phyloP scores from a whole-genome alignment of 2,797 vertebrate species.

The Falco concolor region DNA sequence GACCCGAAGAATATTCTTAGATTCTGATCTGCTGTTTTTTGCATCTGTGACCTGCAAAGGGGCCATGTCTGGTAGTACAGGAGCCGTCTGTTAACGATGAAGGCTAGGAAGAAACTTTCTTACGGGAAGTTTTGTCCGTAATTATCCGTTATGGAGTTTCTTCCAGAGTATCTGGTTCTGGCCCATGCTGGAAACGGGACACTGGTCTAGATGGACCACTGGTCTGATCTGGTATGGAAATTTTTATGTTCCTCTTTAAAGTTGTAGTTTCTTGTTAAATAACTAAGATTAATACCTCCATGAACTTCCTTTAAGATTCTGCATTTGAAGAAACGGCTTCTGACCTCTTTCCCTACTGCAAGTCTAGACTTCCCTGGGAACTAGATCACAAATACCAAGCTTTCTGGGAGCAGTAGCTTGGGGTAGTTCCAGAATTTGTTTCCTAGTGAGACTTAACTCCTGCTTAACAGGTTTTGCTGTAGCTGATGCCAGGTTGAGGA shows the following conservation, averaged over 20 bases:
- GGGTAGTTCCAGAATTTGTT: neutral
- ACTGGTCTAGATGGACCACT: neutral
- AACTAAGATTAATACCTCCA: neutral
- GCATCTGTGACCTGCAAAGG: neutral
- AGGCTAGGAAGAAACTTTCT: neutral
- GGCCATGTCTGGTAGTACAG: neutral
- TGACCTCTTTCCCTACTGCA: neutral
- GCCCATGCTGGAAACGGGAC: neutral
- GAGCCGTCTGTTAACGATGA: neutral
- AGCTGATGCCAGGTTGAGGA: neutral
- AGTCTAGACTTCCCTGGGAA: neutral
- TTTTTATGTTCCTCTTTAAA: neutral
- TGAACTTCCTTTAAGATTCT: neutral
- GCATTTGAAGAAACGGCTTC: neutral
- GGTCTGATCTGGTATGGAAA: neutral
- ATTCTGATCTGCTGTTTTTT: neutral
- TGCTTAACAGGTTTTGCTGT: conserved; percentile 17
- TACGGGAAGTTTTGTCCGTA: neutral
- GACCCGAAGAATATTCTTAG: neutral
- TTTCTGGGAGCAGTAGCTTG: neutral
- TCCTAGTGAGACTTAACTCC: neutral
- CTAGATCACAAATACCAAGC: fast-evolving
- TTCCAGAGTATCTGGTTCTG: neutral
- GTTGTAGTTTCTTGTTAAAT: neutral
- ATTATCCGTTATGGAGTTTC: neutral